Evolutionary conservation across 2,797 vertebrate genomes (phyloP).

Genomic region (Squalus acanthias): DNA sequence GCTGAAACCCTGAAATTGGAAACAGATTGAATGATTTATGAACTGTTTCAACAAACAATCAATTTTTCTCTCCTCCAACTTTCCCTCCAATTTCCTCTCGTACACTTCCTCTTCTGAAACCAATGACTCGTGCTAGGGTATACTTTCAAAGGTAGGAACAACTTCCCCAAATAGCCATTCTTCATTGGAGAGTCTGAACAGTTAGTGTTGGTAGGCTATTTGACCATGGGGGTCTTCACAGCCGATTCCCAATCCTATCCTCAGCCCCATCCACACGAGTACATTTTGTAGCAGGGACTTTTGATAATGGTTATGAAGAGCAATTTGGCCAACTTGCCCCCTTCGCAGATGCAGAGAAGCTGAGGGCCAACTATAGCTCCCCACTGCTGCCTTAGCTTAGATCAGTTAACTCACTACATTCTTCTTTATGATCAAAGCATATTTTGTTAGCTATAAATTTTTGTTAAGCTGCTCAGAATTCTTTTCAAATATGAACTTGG

Average conservation of each 20-base stretch:
- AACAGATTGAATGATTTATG: background rate
- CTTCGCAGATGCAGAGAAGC: background rate
- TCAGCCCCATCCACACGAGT: background rate
- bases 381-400: background rate
- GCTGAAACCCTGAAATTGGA: constrained; percentile 59
- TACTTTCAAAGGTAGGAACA: background rate
- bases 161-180: background rate
- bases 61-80: background rate
- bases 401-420: background rate
- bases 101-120: background rate
- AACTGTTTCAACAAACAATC: background rate
- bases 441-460: background rate
- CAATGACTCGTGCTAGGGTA: background rate
- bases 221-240: background rate
- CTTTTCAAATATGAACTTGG: background rate
- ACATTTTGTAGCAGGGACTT: background rate
- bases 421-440: background rate
- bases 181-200: background rate
- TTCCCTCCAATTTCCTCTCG: background rate
- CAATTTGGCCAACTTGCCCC: background rate
- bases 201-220: background rate
- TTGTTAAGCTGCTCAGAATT: background rate
- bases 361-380: background rate
- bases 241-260: background rate
- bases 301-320: background rate